Conservation (phyloP, 2,888 invertebrate genomes). For the Escarpia spicata region DNA sequence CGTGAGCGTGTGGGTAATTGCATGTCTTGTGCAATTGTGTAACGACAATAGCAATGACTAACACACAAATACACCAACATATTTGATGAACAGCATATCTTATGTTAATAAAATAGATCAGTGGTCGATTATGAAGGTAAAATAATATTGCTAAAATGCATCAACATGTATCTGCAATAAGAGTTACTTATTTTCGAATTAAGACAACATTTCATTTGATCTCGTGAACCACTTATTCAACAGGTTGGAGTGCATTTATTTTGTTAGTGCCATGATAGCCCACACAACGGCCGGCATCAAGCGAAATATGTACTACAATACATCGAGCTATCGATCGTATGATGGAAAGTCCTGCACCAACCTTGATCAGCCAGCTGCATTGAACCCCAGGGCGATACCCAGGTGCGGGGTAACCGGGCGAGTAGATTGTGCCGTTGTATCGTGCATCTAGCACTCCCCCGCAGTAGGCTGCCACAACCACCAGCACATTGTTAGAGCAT, state of each 20-base stretch:
- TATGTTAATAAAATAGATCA: no score
- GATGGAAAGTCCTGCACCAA: conserved; percentile 30
- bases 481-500: not conserved
- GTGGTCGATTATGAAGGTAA: no score
- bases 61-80: no score
- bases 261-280: not conserved
- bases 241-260: not conserved
- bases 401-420: conserved; percentile 46
- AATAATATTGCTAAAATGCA: no score
- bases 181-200: not conserved
- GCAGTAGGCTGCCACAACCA: conserved; percentile 38
- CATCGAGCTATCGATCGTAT: not conserved
- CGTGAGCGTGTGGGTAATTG: not conserved
- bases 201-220: not conserved
- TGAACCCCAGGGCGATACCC: conserved; percentile 41
- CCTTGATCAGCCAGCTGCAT: conserved; percentile 56
- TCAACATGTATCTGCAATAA: no score
- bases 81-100: no score
- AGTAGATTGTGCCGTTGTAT: conserved; percentile 43
- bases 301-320: not conserved
- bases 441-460: conserved; percentile 43
- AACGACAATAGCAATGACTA: not conserved
- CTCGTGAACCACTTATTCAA: not conserved
- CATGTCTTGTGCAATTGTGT: not conserved
- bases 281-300: not conserved